Conservation (phyloP, 2,888 invertebrate species). For the Onthophagus sagittarius region DNA sequence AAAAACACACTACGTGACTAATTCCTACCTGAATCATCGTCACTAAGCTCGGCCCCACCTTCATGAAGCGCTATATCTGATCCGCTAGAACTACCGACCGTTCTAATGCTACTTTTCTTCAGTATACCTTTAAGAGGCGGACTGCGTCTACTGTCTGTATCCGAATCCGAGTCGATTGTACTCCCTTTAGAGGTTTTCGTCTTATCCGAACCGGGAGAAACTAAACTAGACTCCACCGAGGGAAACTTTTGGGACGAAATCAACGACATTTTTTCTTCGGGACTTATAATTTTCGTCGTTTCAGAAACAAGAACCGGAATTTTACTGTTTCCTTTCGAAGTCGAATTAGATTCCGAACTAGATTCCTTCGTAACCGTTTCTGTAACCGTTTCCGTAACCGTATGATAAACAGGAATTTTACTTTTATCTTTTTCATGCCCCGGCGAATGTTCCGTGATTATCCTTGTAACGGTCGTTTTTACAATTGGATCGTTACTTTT, state of each 20-base stretch:
- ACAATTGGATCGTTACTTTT: conserved; percentile 37
- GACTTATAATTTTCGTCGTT: conserved; percentile 37
- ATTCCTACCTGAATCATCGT: conserved; percentile 60
- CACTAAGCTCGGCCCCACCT: conserved; percentile 59
- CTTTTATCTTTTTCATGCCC: conserved; percentile 27
- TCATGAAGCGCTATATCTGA: conserved; percentile 63
- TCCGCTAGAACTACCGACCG: conserved; percentile 60
- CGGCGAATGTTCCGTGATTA: conserved; percentile 28
- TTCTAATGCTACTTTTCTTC: conserved; percentile 47
- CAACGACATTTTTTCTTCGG: conserved; percentile 35
- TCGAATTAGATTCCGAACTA: conserved; percentile 23
- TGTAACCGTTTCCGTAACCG: background rate
- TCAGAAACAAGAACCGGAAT: conserved; percentile 49
- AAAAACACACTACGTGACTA: conserved; percentile 5
- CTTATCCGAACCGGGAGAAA: conserved; percentile 39
- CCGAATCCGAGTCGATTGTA: conserved; percentile 48
- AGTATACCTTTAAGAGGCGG: conserved; percentile 45
- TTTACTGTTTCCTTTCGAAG: conserved; percentile 44
- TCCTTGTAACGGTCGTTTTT: conserved; percentile 44
- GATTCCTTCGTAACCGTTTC: conserved; percentile 3
- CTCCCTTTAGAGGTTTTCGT: conserved; percentile 40
- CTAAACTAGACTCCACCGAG: conserved; percentile 35
- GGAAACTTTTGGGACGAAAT: conserved; percentile 30
- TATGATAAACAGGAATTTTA: conserved; percentile 35
- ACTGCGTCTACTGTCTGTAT: conserved; percentile 45